These are phyloP conservation scores for Sphinx pinastri DNA, from an alignment of 2,888 invertebrate species.

Conservation along the genomic window DNA sequence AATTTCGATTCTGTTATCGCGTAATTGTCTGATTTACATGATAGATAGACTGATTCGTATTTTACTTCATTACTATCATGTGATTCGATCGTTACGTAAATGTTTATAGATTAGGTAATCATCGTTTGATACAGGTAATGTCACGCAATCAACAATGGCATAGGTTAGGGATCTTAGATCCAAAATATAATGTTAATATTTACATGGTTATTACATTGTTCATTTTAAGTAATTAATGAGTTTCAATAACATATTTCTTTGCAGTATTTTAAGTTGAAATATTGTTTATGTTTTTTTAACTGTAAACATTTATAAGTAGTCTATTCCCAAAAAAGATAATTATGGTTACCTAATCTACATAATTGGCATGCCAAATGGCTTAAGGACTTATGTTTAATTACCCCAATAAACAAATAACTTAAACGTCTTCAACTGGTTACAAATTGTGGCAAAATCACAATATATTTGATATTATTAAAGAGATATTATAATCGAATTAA, in stretches of 20 bases:
- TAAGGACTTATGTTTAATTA: neutral
- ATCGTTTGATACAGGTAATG: slow-evolving; percentile 2
- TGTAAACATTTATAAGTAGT: neutral
- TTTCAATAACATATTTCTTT: too few relatives aligned
- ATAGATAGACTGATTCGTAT: neutral
- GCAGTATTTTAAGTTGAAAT: too few relatives aligned
- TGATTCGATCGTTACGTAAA: slow-evolving; percentile 21
- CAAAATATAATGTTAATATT: neutral
- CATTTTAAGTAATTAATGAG: too few relatives aligned
- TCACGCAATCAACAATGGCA: neutral
- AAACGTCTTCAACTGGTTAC: neutral
- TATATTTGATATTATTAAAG: neutral
- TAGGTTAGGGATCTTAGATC: neutral
- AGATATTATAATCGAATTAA: slow-evolving; percentile 4
- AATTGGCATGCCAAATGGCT: neutral
- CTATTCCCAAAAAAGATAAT: too few relatives aligned
- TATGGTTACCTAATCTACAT: neutral
- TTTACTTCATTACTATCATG: slow-evolving; percentile 8
- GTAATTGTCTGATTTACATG: neutral
- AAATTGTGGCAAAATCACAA: neutral
- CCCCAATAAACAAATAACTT: neutral
- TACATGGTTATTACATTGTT: too few relatives aligned
- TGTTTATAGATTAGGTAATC: slow-evolving; percentile 3
- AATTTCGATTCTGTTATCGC: too few relatives aligned
- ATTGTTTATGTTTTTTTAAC: neutral